Evolutionary conservation across 2,888 invertebrate species (phyloP).

Genomic region (Acrocera orbiculus): DNA sequence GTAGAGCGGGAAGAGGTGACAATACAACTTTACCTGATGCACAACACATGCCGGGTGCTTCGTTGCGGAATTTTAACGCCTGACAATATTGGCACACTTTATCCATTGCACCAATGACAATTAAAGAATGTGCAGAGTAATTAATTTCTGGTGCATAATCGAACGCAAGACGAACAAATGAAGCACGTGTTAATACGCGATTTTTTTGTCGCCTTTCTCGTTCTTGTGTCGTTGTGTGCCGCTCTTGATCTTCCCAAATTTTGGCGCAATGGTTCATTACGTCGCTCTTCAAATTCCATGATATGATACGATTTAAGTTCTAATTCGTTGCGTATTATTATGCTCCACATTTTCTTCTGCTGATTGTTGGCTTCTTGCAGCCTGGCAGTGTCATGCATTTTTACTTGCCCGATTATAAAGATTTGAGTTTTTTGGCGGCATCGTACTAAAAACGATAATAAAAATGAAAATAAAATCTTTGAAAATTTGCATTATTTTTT

Average conservation of each 20-base stretch:
- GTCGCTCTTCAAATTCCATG: constrained; percentile 5
- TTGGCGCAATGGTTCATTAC: no score
- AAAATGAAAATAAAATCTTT: no score
- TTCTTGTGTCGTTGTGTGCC: constrained; percentile 1
- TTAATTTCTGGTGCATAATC: constrained; percentile 17
- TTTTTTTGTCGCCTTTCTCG: constrained; percentile 4
- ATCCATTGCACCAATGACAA: constrained; percentile 19
- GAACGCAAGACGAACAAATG: constrained; percentile 13
- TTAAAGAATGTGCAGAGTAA: constrained; percentile 18
- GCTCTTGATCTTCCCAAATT: no score
- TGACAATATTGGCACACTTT: constrained; percentile 20
- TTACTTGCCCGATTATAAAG: no score
- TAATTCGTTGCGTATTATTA: no score
- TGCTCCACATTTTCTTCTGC: no score
- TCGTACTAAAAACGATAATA: no score
- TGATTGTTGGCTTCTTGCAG: no score
- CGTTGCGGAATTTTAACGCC: constrained; percentile 20
- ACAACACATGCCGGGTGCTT: constrained; percentile 25
- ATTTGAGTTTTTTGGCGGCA: no score
- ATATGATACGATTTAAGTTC: no score
- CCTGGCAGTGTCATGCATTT: no score
- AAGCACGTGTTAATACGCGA: constrained; percentile 5
- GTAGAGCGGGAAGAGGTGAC: constrained; percentile 19
- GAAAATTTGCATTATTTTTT: no score
- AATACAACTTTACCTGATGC: constrained; percentile 23